Conservation (phyloP, 1,140 invertebrate genomes). For the Holcopasites calliopsidis region DNA sequence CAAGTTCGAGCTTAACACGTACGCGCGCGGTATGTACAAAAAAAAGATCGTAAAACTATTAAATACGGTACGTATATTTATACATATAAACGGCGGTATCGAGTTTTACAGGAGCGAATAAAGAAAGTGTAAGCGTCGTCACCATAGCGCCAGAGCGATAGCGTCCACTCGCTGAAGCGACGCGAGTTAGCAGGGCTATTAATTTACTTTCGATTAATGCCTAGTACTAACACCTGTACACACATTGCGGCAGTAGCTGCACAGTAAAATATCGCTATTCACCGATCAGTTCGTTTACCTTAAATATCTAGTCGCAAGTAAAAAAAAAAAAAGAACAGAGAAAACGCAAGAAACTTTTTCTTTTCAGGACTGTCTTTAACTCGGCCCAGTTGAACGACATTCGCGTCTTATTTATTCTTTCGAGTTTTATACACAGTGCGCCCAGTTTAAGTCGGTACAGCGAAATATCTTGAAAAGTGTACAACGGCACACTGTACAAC, state of each 20-base stretch:
- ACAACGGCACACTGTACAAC: too few relatives aligned
- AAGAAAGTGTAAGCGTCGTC: slow-evolving; percentile 36
- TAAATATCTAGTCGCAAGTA: slow-evolving; percentile 31
- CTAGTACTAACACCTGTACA: background rate
- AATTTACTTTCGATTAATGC: slow-evolving; percentile 8
- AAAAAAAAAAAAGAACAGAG: background rate
- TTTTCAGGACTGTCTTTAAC: slow-evolving; percentile 19
- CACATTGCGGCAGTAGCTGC: slow-evolving; percentile 10
- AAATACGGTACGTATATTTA: slow-evolving; percentile 13
- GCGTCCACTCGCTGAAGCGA: background rate
- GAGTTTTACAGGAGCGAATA: slow-evolving; percentile 25
- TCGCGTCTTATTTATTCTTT: background rate
- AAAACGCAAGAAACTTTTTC: background rate
- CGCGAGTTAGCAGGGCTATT: background rate
- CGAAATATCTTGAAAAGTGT: too few relatives aligned
- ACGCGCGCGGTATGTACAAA: slow-evolving; percentile 36
- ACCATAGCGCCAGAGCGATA: too few relatives aligned
- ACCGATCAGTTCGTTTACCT: slow-evolving; percentile 34
- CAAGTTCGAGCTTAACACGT: slow-evolving; percentile 16
- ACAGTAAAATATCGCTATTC: slow-evolving; percentile 3
- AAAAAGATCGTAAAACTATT: slow-evolving; percentile 26
- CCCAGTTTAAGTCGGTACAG: background rate
- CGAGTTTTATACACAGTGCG: too few relatives aligned
- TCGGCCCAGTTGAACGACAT: background rate
- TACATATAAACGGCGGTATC: slow-evolving; percentile 35